Evolutionary conservation across 2,888 invertebrate species (phyloP).

Genomic region (Drepanosiphum platanoidis): DNA sequence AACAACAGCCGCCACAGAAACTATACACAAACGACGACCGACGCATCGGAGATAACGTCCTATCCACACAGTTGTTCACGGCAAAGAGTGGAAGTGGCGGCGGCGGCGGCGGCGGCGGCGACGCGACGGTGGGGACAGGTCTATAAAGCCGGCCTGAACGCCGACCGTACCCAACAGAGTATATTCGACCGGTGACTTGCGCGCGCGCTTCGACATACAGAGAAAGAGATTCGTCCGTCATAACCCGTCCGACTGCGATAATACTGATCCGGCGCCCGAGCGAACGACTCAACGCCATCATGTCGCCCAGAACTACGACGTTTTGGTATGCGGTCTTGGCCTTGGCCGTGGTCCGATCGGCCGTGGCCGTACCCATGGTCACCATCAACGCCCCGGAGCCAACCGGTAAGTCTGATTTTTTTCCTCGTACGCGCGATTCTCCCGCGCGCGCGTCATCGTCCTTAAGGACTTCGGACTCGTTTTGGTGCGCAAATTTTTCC

Average conservation of each 20-base stretch:
- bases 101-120: neutral
- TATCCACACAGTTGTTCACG: neutral
- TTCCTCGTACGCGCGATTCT: neutral
- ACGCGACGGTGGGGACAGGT: constrained; percentile 13
- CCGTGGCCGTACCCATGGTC: neutral
- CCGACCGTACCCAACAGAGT: neutral
- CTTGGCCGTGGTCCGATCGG: neutral
- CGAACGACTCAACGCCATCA: neutral
- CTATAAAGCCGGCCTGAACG: constrained; percentile 4
- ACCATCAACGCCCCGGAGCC: neutral
- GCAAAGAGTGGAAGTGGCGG: neutral
- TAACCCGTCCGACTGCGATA: neutral
- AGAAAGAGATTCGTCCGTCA: neutral
- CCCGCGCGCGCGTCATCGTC: neutral
- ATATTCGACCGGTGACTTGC: neutral
- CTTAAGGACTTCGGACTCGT: neutral
- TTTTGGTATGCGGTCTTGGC: constrained; percentile 1
- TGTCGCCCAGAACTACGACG: constrained; percentile 3
- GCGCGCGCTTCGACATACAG: neutral
- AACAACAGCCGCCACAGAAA: no score
- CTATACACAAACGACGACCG: no score
- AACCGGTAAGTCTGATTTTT: neutral
- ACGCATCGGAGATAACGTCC: neutral
- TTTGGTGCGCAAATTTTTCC: neutral
- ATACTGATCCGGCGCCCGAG: no score